These are phyloP conservation scores for Dolichotis patagonum DNA, from an alignment of 2,113 vertebrate genomes.

Conservation along the genomic window DNA sequence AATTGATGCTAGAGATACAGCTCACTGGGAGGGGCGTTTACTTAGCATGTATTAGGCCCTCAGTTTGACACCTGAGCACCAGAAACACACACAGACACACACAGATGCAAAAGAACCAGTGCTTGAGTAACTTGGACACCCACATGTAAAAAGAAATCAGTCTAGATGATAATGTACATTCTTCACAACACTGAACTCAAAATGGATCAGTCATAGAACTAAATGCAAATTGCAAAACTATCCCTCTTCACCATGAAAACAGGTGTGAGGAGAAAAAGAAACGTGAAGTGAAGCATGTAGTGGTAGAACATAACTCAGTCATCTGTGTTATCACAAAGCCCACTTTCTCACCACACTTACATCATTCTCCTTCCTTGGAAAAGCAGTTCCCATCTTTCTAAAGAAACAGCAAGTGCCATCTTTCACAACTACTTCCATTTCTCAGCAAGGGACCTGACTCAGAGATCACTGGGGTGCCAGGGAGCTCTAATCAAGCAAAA, in stretches of 20 bases:
- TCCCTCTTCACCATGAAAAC: slow-evolving; percentile 18
- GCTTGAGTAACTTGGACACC: neutral
- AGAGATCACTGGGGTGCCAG: neutral
- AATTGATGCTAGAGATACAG: neutral
- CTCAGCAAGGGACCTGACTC: neutral
- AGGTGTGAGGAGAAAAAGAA: neutral
- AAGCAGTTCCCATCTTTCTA: neutral
- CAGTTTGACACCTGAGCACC: neutral
- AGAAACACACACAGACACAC: neutral
- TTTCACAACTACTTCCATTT: neutral
- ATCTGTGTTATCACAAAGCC: neutral
- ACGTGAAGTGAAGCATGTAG: neutral
- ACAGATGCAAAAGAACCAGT: neutral
- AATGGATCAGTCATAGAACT: neutral
- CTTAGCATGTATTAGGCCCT: neutral
- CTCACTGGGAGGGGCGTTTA: neutral
- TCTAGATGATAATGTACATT: neutral
- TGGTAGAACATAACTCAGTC: neutral
- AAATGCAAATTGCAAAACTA: neutral
- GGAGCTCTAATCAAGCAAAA: slow-evolving; percentile 21
- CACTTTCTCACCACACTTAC: neutral
- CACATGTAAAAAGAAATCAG: neutral
- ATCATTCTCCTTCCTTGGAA: neutral
- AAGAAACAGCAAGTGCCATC: neutral
- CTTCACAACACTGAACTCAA: neutral